Base-by-base conservation (phyloP, 2,113 vertebrate genomes). In the Zootoca vivipara region DNA sequence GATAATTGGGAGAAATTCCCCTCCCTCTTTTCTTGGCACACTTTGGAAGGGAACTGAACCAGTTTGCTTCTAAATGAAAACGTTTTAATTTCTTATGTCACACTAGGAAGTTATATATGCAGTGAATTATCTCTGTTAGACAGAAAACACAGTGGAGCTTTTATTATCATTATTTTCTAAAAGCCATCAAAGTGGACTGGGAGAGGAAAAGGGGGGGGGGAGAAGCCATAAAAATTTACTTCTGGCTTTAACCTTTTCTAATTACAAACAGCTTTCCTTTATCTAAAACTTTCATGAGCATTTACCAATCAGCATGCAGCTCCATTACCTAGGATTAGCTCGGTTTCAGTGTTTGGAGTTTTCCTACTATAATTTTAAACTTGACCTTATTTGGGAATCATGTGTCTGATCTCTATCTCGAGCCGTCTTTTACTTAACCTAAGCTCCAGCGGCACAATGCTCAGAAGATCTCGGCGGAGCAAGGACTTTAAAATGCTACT, bases 31-130 rank as follows among this genome's bases (percentile, higher is more conserved):
- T 92, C 86, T 92, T 73, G 84, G 72, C 64, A 64, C 90, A 81
- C 30, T 85, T 91, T 87, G 26, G 85, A 92, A 85, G 46, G 85
- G 88, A 92, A 91, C 85, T 1, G 35, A 90, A 12, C 0, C 64
- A 87, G 77, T 28, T 78, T 80, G 86, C 90, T 91, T 85, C 56
- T 22, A 40, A 92, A 91, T 89, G 87, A 87, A 93, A 90, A 90
- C 86, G 3, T 15, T 89, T 91, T 80, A 81, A 75, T 89, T 95
- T 91, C 83, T 62, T 81, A 88, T 90, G 38, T 87, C 89, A 81
- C 89, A 58, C 85, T 26, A 92, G 83, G 83, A 83, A 92, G 40
- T 89, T 80, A 89, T 91, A 70, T 70, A 92, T 35, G 0, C 65
- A 73, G 78, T 86, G 30, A 88, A 86, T 72, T 83, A 88, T 62